Evolutionary conservation across 2,113 vertebrate genomes (phyloP).

Genomic region (Chloropsis hardwickii): DNA sequence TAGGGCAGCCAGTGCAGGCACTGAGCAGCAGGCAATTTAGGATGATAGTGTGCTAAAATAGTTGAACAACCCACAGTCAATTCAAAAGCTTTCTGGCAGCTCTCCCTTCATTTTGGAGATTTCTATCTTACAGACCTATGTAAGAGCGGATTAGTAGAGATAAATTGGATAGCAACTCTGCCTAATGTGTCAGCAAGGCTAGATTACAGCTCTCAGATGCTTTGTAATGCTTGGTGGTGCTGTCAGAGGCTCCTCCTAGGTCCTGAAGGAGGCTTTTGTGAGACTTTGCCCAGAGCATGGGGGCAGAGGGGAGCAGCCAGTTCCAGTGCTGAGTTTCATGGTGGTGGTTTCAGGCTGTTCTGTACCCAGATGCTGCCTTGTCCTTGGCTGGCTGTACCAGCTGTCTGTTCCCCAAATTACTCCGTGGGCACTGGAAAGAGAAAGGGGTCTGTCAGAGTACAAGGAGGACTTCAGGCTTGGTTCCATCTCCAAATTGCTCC

Average conservation of each 20-base stretch:
- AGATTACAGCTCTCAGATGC: not conserved
- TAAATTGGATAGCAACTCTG: conserved; percentile 29
- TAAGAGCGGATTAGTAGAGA: conserved; percentile 21
- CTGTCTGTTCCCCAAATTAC: not conserved
- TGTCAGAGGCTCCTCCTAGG: not conserved
- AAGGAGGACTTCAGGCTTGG: not conserved
- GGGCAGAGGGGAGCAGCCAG: not conserved
- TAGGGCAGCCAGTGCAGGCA: not conserved
- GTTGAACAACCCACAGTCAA: conserved; percentile 49
- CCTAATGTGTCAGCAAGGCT: conserved; percentile 7
- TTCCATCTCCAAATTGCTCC: not conserved
- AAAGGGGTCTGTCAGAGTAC: not conserved
- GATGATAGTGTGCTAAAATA: conserved; percentile 39
- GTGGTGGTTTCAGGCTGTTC: not conserved
- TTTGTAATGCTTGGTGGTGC: not conserved
- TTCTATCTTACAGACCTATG: conserved; percentile 40
- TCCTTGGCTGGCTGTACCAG: not conserved
- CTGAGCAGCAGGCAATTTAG: conserved; percentile 45
- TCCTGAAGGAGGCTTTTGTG: not conserved
- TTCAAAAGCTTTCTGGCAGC: conserved; percentile 72
- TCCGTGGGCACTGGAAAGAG: not conserved
- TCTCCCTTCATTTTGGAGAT: conserved; percentile 59
- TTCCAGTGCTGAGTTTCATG: not conserved
- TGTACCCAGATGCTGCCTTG: not conserved
- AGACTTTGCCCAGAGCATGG: not conserved